Base-by-base conservation (phyloP, 2,113 vertebrate genomes). In the Semicossyphus pulcher region DNA sequence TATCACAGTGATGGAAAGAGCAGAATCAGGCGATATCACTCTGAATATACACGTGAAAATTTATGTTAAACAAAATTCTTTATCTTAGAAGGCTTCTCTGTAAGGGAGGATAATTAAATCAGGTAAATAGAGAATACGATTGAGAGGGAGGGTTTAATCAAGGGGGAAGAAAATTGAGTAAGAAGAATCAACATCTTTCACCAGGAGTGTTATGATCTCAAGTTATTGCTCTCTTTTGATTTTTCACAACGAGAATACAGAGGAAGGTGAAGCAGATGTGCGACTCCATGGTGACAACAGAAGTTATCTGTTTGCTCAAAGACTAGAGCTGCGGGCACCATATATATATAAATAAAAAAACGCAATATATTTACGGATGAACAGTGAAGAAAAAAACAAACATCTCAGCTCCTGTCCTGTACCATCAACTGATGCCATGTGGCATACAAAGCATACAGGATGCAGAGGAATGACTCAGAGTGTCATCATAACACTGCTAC, bases 281-380 rank as follows among this genome's bases (percentile, higher is more conserved):
- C 62, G 65, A 79, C 57, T 80, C 56, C 47, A 14, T 42, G 4
- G 37, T 62, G 78, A 80, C 64, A 59, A 60, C 53, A 47, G 77
- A 69, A 74, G 81, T 79, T 48, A 85, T 78, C 51, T 72, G 66
- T 89, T 85, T 79, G 71, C 61, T 84, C 70, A 58, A 73, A 56
- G 71, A 80, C 67, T 73, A 54, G 75, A 57, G 83, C 83, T 66
- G 39, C 59, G 32, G 71, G 72, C 70, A 48, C 73, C 52, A 37
- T 60, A 64, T 62, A 60, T 60, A 73, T 84, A 78, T 3, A 77
- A 37, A 75, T 60, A 73, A 86, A 78, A 18, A 77, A 37, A 75
- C 36, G 65, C 15, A 29, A 41, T 6, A 32, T 62, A 61, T 85
- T 69, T 69, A 57, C 39, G 76, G 72, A 67, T 70, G 60, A 83